Evolutionary conservation across 2,888 invertebrate genomes (phyloP).

Genomic region (Scotopteryx bipunctaria): DNA sequence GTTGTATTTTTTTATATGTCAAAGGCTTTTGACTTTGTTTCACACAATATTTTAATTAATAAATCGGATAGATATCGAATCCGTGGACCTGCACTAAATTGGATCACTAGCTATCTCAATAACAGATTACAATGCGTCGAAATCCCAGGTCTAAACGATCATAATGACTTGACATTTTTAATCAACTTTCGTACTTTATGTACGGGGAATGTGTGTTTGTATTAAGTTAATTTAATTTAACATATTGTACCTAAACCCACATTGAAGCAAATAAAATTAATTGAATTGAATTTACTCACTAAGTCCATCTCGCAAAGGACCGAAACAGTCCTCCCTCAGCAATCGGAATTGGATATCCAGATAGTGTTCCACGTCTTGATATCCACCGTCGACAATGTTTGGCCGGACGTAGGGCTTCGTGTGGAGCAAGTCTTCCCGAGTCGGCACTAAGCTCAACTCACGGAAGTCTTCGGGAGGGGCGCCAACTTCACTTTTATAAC

Average conservation of each 20-base stretch:
- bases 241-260: neutral
- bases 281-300: slow-evolving; percentile 46
- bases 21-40: neutral
- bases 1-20: neutral
- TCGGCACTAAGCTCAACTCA: slow-evolving; percentile 58
- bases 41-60: neutral
- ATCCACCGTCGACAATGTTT: slow-evolving; percentile 85
- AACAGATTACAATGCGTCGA: neutral
- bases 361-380: slow-evolving; percentile 87
- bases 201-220: no score
- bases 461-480: slow-evolving; percentile 67
- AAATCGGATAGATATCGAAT: neutral
- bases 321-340: slow-evolving; percentile 90
- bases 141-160: neutral
- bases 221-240: no score
- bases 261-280: no score
- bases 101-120: neutral
- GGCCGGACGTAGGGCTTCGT: slow-evolving; percentile 61
- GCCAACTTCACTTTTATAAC: slow-evolving; percentile 27
- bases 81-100: neutral
- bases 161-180: neutral
- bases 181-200: neutral
- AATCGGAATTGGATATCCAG: slow-evolving; percentile 90
- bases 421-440: slow-evolving; percentile 54
- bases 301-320: slow-evolving; percentile 87